Base-by-base conservation (phyloP, 2,888 invertebrate genomes). In the Beris morrisii region DNA sequence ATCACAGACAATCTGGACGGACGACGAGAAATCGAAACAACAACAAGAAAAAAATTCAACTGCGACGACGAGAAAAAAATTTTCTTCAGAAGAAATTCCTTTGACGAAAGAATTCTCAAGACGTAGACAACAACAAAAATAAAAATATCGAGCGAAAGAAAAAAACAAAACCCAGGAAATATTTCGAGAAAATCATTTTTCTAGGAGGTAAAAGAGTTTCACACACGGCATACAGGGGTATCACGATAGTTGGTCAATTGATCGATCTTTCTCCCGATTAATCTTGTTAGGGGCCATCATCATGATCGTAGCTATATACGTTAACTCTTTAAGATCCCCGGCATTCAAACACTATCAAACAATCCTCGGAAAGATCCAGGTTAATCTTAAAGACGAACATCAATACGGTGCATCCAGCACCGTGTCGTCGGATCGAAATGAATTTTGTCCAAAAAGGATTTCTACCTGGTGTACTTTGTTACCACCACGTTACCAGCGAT, bases 31-130 rank as follows among this genome's bases (percentile, higher is more conserved):
- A 38, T 9, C 38, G 9, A 38, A 38, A 38, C 9, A 38, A 38
- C 5, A 38, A 38, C 1, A 38, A 1, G 38, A 38, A 38, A 7
- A 7, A 38, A 5, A 9, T 38, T 38, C 38, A 22, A 22, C 22
- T 22, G 22, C 22, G 22, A 22, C 22, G 38, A 38, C 7, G 7
- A 28, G 1, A 28, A 45, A 58, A 58, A 58, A 58, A 58, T 30
- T 31, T 58, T 58, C 58, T 45, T 45, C 45, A 45, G 58, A 58
- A 58, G 58, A 58, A 46, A 58, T 58, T 58, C 58, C 45, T 58
- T 58, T 30, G 58, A 46, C 30, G 58, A 58, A 45, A 46, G 58
- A 58, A 58, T 58, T 58, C 58, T 45, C 30, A 58, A 46, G 28
- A 58, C 45, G 28, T 58, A 58, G 30, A 44, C 44, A 58, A 58